phyloP scores from a whole-genome alignment of 2,113 vertebrate species.

The Phalacrocorax pelagicus region DNA sequence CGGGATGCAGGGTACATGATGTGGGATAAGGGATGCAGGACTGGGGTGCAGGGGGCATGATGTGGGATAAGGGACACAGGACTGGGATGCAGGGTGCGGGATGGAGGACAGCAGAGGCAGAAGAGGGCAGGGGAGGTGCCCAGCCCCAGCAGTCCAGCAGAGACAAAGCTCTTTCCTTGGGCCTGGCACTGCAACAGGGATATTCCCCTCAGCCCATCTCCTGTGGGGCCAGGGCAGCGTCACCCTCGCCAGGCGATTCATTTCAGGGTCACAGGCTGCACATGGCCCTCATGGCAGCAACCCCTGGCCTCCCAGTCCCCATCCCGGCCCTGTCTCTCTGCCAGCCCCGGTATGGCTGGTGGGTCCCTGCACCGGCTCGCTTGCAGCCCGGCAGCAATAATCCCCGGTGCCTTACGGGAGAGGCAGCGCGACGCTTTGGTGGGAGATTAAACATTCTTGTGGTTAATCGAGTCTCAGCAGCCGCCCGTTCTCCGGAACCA shows the following conservation, averaged over 20 bases:
- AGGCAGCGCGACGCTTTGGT: neutral
- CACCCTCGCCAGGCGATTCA: neutral
- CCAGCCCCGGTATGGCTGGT: neutral
- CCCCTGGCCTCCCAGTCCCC: neutral
- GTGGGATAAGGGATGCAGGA: neutral
- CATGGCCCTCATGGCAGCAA: neutral
- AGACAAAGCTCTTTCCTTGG: neutral
- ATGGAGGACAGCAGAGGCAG: neutral
- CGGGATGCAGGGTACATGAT: neutral
- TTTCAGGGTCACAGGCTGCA: neutral
- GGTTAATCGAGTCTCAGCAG: neutral
- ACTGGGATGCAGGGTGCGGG: neutral
- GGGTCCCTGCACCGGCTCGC: neutral
- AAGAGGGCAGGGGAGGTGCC: neutral
- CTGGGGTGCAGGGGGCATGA: neutral
- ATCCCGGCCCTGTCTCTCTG: neutral
- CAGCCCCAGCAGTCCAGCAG: neutral
- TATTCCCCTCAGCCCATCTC: neutral
- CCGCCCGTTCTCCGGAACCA: neutral
- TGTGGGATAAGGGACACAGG: neutral
- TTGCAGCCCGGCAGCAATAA: neutral
- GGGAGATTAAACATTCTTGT: neutral
- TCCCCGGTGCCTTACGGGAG: fast-evolving
- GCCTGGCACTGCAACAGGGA: neutral
- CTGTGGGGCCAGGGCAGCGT: fast-evolving